Evolutionary conservation across 2,113 vertebrate genomes (phyloP), one percentile per base, ranked within the genome.

Genomic region (Cettia cetti): DNA sequence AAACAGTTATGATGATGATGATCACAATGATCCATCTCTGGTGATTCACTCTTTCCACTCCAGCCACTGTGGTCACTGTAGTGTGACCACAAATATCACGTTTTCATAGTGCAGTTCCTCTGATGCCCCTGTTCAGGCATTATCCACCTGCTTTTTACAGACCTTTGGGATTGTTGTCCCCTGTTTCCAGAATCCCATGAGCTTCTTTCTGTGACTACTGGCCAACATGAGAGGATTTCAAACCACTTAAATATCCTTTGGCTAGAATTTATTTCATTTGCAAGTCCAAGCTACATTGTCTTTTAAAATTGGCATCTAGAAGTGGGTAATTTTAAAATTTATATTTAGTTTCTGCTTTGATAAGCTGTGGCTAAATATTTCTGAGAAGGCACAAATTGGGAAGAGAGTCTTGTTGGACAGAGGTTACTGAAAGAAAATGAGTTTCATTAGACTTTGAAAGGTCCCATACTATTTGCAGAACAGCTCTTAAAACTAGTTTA

Each of bases 41-140:
- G 47, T 97, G 97, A 98, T 74, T 98, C 96, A 97, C 15, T 72
- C 27, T 95, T 96, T 86, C 90, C 76, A 24, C 63, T 76, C 17
- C 15, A 82, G 23, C 26, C 78, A 50, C 26, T 64, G 35, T 94
- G 22, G n/a, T 84, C 78, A 84, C 28, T 28, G 26, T 35, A 33
- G 45, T 9, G 13, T 15, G 13, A 89, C 52, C 23, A 30, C 19
- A 56, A 23, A 37, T 26, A 86, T 2, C 31, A 71, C 0, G 0
- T 71, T 90, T 81, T 8, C 31, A 31, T 72, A 33, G 21, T 22
- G 11, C 17, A 84, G 13, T 15, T 40, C 47, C n/a, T 56, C 21
- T 86, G 26, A 59, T 53, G n/a, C 3, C 3, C 10, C 22, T 44
- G 2, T 39, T 52, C 37, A 87, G 24, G 57, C 4, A 30, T 40